These are phyloP conservation scores for Drosophila meridiana DNA, from an alignment of 2,888 invertebrate species.

Conservation along the genomic window DNA sequence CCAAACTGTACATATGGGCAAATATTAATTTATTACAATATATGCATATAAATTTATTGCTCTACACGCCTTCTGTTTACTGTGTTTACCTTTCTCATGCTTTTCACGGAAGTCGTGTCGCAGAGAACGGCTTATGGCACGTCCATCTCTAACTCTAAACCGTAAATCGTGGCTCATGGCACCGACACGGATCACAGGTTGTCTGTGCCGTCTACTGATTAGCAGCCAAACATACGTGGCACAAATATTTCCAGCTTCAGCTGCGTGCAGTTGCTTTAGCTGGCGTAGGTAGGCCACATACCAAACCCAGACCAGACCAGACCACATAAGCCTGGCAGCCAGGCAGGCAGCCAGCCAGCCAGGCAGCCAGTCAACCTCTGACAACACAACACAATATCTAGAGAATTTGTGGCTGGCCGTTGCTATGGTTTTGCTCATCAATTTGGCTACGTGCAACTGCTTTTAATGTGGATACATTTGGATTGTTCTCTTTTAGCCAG, in stretches of 20 bases:
- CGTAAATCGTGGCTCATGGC: constrained; percentile 3
- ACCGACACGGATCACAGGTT: constrained; percentile 23
- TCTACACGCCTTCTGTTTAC: not conserved
- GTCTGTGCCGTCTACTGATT: constrained; percentile 44
- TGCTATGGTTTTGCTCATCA: constrained; percentile 35
- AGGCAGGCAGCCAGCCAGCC: not conserved
- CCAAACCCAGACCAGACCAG: not conserved
- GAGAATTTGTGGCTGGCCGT: constrained; percentile 34
- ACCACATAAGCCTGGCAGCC: not conserved
- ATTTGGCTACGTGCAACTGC: constrained; percentile 57
- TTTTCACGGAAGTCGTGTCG: constrained; percentile 2
- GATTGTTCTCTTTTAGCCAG: constrained; percentile 22
- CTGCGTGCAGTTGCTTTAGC: constrained; percentile 5
- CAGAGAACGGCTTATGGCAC: not conserved
- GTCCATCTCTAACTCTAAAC: constrained; percentile 15
- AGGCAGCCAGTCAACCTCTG: constrained; percentile 15
- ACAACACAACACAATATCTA: constrained; percentile 37
- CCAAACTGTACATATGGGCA: not conserved
- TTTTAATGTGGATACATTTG: constrained; percentile 48
- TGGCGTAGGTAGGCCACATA: constrained; percentile 2
- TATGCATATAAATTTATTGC: not conserved
- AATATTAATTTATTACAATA: not conserved
- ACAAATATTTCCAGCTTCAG: constrained; percentile 25
- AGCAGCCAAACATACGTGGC: constrained; percentile 43
- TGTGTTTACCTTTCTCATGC: not conserved